Conservation (phyloP, 2,797 vertebrate genomes). For the Micropoecilia bifurca region DNA sequence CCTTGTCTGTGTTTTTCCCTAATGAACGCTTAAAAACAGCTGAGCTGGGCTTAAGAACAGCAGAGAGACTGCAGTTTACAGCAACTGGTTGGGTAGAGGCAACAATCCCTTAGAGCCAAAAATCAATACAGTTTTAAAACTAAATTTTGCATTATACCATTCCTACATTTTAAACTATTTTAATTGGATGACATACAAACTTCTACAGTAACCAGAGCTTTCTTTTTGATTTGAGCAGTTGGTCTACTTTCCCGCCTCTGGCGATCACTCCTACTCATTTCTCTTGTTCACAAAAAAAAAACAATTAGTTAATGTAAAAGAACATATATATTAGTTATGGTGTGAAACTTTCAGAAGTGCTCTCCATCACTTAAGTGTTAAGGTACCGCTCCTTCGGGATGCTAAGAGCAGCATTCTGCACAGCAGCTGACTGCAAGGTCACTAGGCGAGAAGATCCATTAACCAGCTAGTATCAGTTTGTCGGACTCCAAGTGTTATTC, state of each 20-base stretch:
- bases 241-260: not conserved
- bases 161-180: not conserved
- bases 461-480: not conserved
- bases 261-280: not conserved
- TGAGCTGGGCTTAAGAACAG: not conserved
- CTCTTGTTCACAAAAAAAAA: not conserved
- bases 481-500: not conserved
- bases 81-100: not conserved
- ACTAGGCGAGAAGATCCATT: not conserved
- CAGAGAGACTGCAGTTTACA: not conserved
- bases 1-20: not conserved
- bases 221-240: not conserved
- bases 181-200: not conserved
- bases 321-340: not conserved
- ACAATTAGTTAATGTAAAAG: not conserved
- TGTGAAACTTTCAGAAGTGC: not conserved
- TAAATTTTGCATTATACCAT: not conserved
- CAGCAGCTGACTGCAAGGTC: not conserved
- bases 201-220: not conserved
- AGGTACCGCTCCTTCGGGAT: not conserved
- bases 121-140: not conserved
- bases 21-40: not conserved
- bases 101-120: not conserved
- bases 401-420: not conserved
- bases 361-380: not conserved